Base-by-base conservation (phyloP, 35 echinoderm and acorn worm species). In the Amphiura filiformis region DNA sequence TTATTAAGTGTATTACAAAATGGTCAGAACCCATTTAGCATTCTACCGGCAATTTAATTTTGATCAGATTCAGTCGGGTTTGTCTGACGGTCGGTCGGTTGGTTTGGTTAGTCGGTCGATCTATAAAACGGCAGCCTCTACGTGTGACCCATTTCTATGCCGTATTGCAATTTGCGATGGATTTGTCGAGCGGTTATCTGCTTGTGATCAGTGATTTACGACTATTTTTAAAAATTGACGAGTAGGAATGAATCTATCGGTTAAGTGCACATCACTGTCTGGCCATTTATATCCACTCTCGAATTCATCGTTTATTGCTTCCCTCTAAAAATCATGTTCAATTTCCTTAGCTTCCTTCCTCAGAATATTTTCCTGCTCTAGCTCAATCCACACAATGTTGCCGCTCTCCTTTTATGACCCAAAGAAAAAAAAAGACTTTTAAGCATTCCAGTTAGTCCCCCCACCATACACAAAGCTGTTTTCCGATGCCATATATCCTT, bases 1-100 rank as follows among this genome's bases (percentile, higher is more conserved):
- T n/a, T 70, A 70, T 70, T 70, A 70, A 70, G 61, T 70, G 61
- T 70, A 70, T 30, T 70, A 70, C 61, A 70, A 70, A 70, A 70
- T 70, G 61, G 61, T 70, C 61, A 30, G 61, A 70, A 70, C 61
- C 61, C 61, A 47, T 47, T 47, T 47, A 17, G 41, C 28, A 15
- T 70, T 70, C 61, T 11, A 30, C n/a, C n/a, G n/a, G 61, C 61
- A 70, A 70, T 70, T 70, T 70, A 70, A 30, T 70, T 52, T 70
- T 70, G 61, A 70, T 70, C 17, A 70, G 61, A 70, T 70, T 70
- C 61, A 11, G 4, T 70, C 9, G n/a, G n/a, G n/a, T n/a, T n/a
- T n/a, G n/a, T n/a, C n/a, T n/a, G n/a, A n/a, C n/a, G n/a, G n/a
- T n/a, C n/a, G n/a, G n/a, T n/a, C n/a, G n/a, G n/a, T n/a, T n/a